These are phyloP conservation scores for Chouioia cunea DNA, from an alignment of 2,888 invertebrate genomes.

Conservation along the genomic window DNA sequence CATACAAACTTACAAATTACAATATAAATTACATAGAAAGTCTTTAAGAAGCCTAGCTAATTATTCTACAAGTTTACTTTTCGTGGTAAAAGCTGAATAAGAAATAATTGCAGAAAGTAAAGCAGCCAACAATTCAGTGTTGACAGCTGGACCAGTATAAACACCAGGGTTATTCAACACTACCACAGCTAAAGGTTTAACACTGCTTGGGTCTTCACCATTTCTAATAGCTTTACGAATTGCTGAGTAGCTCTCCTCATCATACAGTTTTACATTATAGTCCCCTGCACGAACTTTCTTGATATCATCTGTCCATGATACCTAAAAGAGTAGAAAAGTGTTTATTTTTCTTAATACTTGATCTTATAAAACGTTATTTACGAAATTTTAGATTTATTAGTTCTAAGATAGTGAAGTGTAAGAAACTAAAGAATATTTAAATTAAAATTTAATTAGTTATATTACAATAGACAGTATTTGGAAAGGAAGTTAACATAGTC, in stretches of 20 bases:
- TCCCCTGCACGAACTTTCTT: constrained; percentile 85
- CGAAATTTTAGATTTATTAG: no score
- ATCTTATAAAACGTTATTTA: no score
- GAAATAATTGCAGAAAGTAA: constrained; percentile 82
- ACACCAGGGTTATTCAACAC: constrained; percentile 82
- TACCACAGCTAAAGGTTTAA: constrained; percentile 80
- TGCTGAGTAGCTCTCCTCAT: constrained; percentile 92
- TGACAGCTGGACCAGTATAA: constrained; percentile 93
- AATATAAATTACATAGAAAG: constrained; percentile 42
- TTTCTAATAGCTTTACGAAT: constrained; percentile 85
- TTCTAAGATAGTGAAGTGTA: no score
- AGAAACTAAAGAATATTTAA: neutral
- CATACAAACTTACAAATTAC: constrained; percentile 37
- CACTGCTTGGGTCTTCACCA: constrained; percentile 77
- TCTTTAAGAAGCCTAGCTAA: constrained; percentile 39
- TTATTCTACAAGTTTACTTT: constrained; percentile 83
- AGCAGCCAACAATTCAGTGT: constrained; percentile 91
- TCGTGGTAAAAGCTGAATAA: constrained; percentile 88
- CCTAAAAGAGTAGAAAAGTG: constrained; percentile 70
- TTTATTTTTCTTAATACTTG: neutral
- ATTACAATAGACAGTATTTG: no score
- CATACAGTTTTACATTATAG: constrained; percentile 84
- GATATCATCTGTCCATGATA: constrained; percentile 94
- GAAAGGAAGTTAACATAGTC: no score
- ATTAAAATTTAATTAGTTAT: no score